Percentiles rank a stretch among this genome's conserved stretches.
These are phyloP conservation scores for Tyto alba DNA, from an alignment of 2,113 vertebrate species.

Conservation along the genomic window DNA sequence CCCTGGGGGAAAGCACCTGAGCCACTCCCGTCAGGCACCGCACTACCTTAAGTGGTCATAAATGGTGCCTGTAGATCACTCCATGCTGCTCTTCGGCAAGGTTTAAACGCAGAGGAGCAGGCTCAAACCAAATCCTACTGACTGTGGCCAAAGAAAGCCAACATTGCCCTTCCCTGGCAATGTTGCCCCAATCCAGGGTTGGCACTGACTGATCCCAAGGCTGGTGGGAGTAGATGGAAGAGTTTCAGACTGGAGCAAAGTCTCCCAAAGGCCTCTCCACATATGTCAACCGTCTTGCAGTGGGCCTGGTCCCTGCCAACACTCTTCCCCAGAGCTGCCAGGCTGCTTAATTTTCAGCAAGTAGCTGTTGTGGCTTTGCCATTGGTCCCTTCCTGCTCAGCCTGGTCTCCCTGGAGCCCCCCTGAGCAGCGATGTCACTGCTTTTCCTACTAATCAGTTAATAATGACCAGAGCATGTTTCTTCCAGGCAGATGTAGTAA, in stretches of 20 bases:
- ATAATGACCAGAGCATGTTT: not conserved
- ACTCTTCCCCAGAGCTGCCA: not conserved
- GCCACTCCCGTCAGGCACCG: fast-evolving
- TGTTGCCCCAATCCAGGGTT: not conserved
- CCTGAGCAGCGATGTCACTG: not conserved
- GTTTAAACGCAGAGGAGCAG: not conserved
- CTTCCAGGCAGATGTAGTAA: not conserved
- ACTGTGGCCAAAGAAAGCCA: not conserved
- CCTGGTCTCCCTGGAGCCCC: not conserved
- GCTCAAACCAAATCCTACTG: not conserved
- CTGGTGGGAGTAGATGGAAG: not conserved
- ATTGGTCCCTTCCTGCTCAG: not conserved
- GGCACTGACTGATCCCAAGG: not conserved
- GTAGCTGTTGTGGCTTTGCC: not conserved
- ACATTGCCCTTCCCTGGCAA: not conserved
- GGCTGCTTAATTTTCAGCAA: not conserved
- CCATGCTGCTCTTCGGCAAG: not conserved
- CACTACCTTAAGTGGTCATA: not conserved
- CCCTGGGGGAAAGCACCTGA: not conserved
- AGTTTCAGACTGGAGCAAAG: not conserved
- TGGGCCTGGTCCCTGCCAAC: not conserved
- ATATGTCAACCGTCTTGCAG: not conserved
- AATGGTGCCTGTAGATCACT: not conserved
- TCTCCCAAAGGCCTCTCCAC: not conserved
- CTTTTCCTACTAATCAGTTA: not conserved